phyloP scores from a whole-genome alignment of 2,888 invertebrate species.

The Ormyrus pomaceus region DNA sequence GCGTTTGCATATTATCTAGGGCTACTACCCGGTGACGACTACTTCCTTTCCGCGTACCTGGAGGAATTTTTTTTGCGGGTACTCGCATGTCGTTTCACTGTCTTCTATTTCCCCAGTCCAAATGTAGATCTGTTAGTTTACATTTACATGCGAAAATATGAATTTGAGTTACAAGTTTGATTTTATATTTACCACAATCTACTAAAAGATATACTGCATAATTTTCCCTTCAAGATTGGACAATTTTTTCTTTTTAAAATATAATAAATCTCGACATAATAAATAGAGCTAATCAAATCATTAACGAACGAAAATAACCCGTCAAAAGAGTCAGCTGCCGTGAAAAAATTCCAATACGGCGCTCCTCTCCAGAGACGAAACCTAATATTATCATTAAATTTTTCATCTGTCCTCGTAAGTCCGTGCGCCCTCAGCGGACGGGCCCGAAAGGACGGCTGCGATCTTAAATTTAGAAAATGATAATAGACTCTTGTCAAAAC shows the following conservation, averaged over 20 bases:
- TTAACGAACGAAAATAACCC: conserved; percentile 24
- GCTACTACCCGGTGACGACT: neutral
- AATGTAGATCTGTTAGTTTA: too few relatives aligned
- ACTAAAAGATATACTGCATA: too few relatives aligned
- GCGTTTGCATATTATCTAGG: neutral
- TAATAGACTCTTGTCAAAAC: conserved; percentile 58
- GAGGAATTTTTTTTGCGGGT: too few relatives aligned
- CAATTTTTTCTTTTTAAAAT: too few relatives aligned
- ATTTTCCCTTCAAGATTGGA: too few relatives aligned
- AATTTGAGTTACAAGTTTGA: too few relatives aligned
- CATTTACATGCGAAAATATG: too few relatives aligned
- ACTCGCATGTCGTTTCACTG: too few relatives aligned
- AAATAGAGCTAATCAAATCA: conserved; percentile 42
- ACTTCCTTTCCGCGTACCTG: neutral
- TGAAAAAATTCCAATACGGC: conserved; percentile 50
- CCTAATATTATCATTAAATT: conserved; percentile 56
- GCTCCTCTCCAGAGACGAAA: conserved; percentile 39
- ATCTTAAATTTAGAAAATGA: conserved; percentile 56
- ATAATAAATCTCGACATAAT: conserved; percentile 20
- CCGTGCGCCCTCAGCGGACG: conserved; percentile 10
- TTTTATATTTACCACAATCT: too few relatives aligned
- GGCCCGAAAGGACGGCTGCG: neutral
- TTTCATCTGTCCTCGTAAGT: conserved; percentile 54
- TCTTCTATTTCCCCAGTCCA: too few relatives aligned
- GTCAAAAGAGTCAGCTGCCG: neutral